Evolutionary conservation across 2,888 invertebrate species (phyloP).

Genomic region (Nemoura dubitans): DNA sequence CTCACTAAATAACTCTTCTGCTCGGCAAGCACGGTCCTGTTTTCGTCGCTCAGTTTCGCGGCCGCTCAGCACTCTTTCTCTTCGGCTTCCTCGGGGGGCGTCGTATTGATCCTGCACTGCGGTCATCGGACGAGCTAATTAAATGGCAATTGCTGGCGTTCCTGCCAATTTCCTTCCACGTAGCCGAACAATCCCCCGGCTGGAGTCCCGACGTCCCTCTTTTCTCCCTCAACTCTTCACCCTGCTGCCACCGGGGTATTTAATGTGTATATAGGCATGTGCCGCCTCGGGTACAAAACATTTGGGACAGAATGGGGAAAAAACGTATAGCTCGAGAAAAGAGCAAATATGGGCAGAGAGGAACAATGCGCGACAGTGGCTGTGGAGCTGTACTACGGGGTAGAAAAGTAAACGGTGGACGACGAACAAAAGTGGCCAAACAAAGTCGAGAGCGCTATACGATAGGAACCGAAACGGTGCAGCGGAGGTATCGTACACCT

Average conservation of each 20-base stretch:
- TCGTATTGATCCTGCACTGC: conserved; percentile 49
- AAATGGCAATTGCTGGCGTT: conserved; percentile 50
- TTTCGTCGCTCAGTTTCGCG: conserved; percentile 40
- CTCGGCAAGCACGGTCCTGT: neutral
- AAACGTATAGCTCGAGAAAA: conserved; percentile 31
- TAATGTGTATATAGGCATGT: neutral
- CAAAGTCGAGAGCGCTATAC: neutral
- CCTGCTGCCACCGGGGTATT: neutral
- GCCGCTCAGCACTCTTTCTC: conserved; percentile 35
- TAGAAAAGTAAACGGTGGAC: conserved; percentile 18
- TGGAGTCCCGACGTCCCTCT: neutral
- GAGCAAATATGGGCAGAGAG: conserved; percentile 35
- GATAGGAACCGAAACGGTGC: neutral
- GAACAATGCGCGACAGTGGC: conserved; percentile 34
- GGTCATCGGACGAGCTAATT: conserved; percentile 50
- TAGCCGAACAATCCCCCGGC: conserved; percentile 34
- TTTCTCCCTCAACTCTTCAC: conserved; percentile 24
- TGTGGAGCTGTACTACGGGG: no score
- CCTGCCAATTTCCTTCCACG: conserved; percentile 48
- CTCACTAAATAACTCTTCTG: conserved; percentile 1
- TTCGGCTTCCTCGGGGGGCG: conserved; percentile 15
- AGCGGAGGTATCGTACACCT: neutral
- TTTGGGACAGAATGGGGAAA: conserved; percentile 24
- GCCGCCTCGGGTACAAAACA: conserved; percentile 34
- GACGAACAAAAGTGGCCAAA: conserved; percentile 1